A percentile compares a stretch with the other conserved stretches of the same genome.
Conservation (phyloP, 2,888 invertebrate genomes). For the Ernsta delagoae region DNA sequence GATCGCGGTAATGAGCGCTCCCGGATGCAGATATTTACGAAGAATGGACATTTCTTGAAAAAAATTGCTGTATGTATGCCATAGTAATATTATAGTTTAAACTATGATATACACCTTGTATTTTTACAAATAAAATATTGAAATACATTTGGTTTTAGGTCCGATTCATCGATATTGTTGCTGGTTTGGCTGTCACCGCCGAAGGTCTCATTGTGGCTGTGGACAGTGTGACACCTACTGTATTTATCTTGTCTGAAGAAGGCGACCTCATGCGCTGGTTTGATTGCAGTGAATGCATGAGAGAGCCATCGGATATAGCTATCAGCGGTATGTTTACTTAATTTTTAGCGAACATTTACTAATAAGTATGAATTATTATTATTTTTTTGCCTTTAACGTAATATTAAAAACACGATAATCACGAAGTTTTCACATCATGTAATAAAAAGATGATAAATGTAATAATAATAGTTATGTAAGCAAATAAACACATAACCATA, state of each 20-base stretch:
- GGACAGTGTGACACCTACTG: slow-evolving; percentile 98
- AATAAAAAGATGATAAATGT: no score
- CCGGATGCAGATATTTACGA: slow-evolving; percentile 98
- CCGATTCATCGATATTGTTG: slow-evolving; percentile 95
- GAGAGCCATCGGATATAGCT: slow-evolving; percentile 98
- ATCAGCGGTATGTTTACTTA: slow-evolving; percentile 89
- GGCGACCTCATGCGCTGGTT: slow-evolving; percentile 98
- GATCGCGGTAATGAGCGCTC: slow-evolving; percentile 98
- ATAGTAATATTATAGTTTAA: background rate
- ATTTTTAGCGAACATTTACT: background rate
- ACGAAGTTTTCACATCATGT: no score
- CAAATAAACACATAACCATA: no score
- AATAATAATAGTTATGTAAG: no score
- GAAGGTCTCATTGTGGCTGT: slow-evolving; percentile 98
- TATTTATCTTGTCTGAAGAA: slow-evolving; percentile 96
- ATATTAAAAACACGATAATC: no score
- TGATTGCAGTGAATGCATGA: slow-evolving; percentile 98
- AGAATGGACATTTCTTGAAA: slow-evolving; percentile 97
- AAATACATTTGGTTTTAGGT: slow-evolving; percentile 55
- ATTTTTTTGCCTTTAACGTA: no score
- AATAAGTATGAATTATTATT: no score
- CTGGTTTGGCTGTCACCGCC: slow-evolving; percentile 96
- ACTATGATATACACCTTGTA: background rate
- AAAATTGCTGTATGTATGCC: slow-evolving; percentile 90
- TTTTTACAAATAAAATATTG: background rate